These are phyloP conservation scores for Trichopria drosophilae DNA, from an alignment of 2,888 invertebrate genomes.

Conservation along the genomic window DNA sequence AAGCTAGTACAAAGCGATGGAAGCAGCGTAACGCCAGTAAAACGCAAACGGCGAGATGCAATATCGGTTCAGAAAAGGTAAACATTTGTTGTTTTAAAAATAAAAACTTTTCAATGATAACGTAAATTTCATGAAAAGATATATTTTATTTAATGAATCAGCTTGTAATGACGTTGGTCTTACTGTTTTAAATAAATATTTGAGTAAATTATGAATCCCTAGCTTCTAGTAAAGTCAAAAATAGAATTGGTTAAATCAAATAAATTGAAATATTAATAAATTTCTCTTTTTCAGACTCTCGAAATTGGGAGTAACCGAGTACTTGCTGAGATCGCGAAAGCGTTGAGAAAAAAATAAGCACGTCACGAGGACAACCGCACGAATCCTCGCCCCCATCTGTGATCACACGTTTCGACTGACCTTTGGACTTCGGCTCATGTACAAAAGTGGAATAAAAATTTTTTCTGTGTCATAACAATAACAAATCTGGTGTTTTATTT, in stretches of 20 bases:
- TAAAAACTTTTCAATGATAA: neutral
- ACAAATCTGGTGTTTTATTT: conserved; percentile 7
- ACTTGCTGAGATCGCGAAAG: conserved; percentile 51
- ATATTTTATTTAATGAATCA: no score
- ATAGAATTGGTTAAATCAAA: no score
- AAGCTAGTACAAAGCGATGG: conserved; percentile 50
- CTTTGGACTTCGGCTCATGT: conserved; percentile 56
- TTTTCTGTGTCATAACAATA: conserved; percentile 56
- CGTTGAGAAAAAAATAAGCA: conserved; percentile 41
- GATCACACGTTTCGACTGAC: conserved; percentile 56
- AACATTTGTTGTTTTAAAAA: conserved; percentile 6
- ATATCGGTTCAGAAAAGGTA: conserved; percentile 44
- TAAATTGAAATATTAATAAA: no score
- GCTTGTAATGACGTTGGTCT: neutral
- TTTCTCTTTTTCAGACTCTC: conserved; percentile 41
- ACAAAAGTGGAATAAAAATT: conserved; percentile 56
- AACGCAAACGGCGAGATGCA: conserved; percentile 47
- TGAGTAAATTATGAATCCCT: no score
- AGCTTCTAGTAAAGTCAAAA: no score
- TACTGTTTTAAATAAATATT: neutral
- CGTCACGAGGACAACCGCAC: conserved; percentile 56
- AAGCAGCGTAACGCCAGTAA: conserved; percentile 45
- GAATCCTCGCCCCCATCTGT: conserved; percentile 55
- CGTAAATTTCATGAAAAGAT: neutral
- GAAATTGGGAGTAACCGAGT: conserved; percentile 45